phyloP scores from a whole-genome alignment of 2,888 invertebrate genomes.

The Tipula helvola region DNA sequence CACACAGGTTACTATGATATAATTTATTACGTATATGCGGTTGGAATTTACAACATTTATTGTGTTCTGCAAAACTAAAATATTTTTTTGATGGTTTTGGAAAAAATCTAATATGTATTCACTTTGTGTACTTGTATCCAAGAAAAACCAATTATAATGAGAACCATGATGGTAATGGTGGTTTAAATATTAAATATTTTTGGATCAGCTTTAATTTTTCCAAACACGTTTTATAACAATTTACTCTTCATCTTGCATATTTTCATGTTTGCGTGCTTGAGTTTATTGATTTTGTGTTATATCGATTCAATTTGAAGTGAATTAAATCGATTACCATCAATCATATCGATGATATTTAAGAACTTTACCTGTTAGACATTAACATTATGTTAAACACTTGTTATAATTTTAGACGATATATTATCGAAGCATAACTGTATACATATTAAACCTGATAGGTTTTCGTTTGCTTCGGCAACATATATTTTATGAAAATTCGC shows the following conservation, averaged over 20 bases:
- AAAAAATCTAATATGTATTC: background rate
- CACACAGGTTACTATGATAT: background rate
- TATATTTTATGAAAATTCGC: conserved; percentile 5
- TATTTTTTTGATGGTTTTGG: background rate
- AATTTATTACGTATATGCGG: background rate
- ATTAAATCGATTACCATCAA: background rate
- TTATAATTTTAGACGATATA: background rate
- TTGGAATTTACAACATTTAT: background rate
- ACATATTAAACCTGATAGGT: background rate
- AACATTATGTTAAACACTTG: background rate
- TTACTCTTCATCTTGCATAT: background rate
- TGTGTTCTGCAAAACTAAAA: background rate
- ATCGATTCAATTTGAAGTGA: background rate
- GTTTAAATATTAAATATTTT: background rate
- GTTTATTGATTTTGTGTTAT: background rate
- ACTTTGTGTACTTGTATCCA: background rate
- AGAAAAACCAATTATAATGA: background rate
- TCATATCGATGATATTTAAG: background rate
- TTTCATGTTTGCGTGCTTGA: background rate
- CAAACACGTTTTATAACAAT: background rate
- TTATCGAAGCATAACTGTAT: background rate
- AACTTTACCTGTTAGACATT: background rate
- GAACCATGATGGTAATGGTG: background rate
- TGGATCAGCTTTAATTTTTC: background rate
- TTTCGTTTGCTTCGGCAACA: background rate